phyloP scores from a whole-genome alignment of 2,113 vertebrate species.

The Paradoxurus hermaphroditus region DNA sequence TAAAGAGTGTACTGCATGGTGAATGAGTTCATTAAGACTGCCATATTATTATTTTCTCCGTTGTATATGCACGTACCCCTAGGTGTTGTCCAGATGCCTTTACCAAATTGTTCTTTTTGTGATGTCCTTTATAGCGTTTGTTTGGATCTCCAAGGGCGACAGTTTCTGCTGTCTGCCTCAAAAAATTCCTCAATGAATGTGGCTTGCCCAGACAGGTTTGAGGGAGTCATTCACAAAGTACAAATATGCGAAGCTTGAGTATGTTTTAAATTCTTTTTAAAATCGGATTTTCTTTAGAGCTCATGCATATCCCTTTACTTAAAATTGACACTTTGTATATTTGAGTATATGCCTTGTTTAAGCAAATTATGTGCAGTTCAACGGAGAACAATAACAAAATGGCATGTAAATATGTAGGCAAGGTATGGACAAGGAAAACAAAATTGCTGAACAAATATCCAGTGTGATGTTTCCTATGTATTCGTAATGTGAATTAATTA shows the following conservation, averaged over 20 bases:
- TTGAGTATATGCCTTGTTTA: conserved; percentile 40
- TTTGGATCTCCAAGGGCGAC: not conserved
- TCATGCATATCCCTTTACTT: conserved; percentile 29
- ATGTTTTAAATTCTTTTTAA: conserved; percentile 27
- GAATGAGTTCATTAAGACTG: not conserved
- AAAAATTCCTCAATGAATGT: conserved; percentile 12
- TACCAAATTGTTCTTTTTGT: not conserved
- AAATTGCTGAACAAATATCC: not conserved
- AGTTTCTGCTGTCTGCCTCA: not conserved
- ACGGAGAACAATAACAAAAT: conserved; percentile 27
- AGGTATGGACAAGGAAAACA: conserved; percentile 14
- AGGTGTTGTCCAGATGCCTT: conserved; percentile 22
- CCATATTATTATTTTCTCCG: not conserved
- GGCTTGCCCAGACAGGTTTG: conserved; percentile 15
- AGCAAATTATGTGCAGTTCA: conserved; percentile 14
- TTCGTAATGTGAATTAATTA: not conserved
- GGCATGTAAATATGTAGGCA: not conserved
- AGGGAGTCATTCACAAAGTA: not conserved
- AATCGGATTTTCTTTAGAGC: conserved; percentile 22
- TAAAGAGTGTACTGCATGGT: not conserved
- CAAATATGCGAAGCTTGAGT: not conserved
- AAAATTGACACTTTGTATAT: conserved; percentile 43
- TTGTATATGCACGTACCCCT: not conserved
- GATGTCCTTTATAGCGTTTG: not conserved
- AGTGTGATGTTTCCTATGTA: not conserved